phyloP scores from a whole-genome alignment of 92 coral and sea anemone genomes.

The Epizoanthus scotinus region DNA sequence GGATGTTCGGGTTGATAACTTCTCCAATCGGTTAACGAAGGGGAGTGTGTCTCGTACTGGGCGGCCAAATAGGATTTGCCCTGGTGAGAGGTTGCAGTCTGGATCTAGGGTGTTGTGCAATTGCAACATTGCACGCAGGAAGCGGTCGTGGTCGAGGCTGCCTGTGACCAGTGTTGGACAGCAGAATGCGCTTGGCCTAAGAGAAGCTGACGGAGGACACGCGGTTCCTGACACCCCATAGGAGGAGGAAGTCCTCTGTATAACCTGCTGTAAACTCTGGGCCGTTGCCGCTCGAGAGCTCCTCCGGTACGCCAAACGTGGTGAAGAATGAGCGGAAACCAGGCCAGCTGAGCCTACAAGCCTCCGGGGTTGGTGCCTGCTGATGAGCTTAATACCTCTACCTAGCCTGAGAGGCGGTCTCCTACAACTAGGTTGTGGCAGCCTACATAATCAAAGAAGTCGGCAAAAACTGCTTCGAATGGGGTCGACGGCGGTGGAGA shows the following conservation, averaged over 20 bases:
- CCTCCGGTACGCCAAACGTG: conserved; percentile 69
- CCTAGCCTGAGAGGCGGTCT: conserved; percentile 69
- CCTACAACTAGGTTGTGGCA: conserved; percentile 55
- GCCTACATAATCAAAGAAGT: conserved; percentile 56
- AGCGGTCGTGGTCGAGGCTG: too few relatives aligned
- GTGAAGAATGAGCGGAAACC: conserved; percentile 60
- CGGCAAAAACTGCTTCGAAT: conserved; percentile 52
- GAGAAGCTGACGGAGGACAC: conserved; percentile 60
- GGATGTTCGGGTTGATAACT: conserved; percentile 17
- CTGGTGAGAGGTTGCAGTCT: conserved; percentile 27
- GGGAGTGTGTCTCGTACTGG: conserved; percentile 33
- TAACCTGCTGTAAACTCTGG: conserved; percentile 60
- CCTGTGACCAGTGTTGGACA: conserved; percentile 61
- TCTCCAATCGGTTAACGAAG: conserved; percentile 30
- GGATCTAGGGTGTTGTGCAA: conserved; percentile 13
- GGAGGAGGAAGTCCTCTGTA: conserved; percentile 58
- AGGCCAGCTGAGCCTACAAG: conserved; percentile 66
- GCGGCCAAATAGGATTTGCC: conserved; percentile 27
- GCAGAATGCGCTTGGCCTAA: conserved; percentile 60
- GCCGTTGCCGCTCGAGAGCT: conserved; percentile 63
- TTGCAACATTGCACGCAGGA: conserved; percentile 33
- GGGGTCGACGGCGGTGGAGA: conserved; percentile 53
- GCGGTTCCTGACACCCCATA: conserved; percentile 63
- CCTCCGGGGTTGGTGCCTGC: conserved; percentile 62
- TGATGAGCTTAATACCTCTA: conserved; percentile 57